Base-by-base conservation (phyloP, 2,113 vertebrate species). In the Hippopotamus amphibius region DNA sequence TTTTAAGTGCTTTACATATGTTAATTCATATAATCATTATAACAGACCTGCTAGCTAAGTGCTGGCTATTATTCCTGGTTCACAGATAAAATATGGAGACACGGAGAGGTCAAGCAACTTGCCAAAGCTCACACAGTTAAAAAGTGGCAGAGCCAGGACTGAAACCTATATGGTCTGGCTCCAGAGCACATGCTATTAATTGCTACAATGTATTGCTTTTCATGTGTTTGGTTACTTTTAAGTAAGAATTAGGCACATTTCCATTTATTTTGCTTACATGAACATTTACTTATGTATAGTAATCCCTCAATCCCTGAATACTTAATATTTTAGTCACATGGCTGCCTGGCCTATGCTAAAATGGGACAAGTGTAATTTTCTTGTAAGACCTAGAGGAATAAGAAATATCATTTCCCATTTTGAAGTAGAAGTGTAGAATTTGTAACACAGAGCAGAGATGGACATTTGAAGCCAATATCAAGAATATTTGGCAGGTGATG, bases 311-410 rank as follows among this genome's bases (percentile, higher is more conserved):
- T 26, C 41, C 57, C 79, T 95, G 43, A 81, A 28, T 89, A 69
- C 59, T 89, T 82, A 95, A 4, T 84, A 48, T 93, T 33, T 93
- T 43, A 93, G 69, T n/a, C 55, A 87, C 28, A 59, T 72, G 48
- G 65, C 33, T 84, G 22, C 12, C 13, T 91, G 48, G 19, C 30
- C 26, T 83, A 2, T 76, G 12, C 8, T 53, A 76, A 66, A 28
- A 13, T 53, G 43, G 19, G 22, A 10, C 19, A 90, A 74, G 37
- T 57, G 5, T 7, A 81, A 11, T 88, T 85, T 92, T 69, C n/a
- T 82, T 88, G 22, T n/a, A 72, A 30, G 22, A n/a, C 33, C 16
- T 91, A 82, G 15, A 63, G 24, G 41, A 69, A 72, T 80, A 85
- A 90, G 37, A 95, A 92, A 63, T 65, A 63, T n/a, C 19, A 48